Evolutionary conservation across 2,113 vertebrate species (phyloP).

Genomic region (Bos taurus): ARS-UCD2.0 NC_037337.1:36397501-36398000

Average conservation of each 20-base stretch:
- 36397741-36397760: not conserved
- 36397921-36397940: not conserved
- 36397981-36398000: not conserved
- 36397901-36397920: not conserved
- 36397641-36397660: not conserved
- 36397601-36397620: not conserved
- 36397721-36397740: not conserved
- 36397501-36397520: not conserved
- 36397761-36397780: not conserved
- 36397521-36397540: not conserved
- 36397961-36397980: not conserved
- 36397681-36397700: not conserved
- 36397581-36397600: not conserved
- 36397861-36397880: not conserved
- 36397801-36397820: not conserved
- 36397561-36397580: not conserved
- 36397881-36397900: not conserved
- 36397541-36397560: not conserved
- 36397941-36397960: not conserved
- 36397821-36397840: not conserved
- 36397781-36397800: not conserved
- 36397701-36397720: not conserved
- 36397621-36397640: not conserved
- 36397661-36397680: not conserved
- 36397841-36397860: not conserved